Conservation (phyloP, 2,888 invertebrate genomes). For the Epinotia demarniana region DNA sequence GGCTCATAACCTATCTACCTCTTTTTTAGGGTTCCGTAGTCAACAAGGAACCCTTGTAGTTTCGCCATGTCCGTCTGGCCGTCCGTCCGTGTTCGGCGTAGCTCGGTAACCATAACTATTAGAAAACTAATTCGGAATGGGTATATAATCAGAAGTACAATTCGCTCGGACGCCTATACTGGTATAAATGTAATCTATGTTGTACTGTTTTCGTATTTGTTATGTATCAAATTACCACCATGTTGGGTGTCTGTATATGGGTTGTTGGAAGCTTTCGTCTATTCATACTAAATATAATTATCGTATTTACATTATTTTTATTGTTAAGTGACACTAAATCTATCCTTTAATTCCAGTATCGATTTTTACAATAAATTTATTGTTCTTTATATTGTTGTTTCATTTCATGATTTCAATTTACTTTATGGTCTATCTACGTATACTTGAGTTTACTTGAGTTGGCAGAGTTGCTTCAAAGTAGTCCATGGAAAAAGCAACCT, state of each 20-base stretch:
- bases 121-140: no score
- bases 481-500: no score
- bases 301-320: conserved; percentile 70
- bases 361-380: conserved; percentile 79
- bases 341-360: conserved; percentile 80
- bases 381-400: conserved; percentile 61
- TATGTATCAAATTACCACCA: conserved; percentile 62
- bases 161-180: conserved; percentile 25
- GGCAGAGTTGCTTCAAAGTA: no score
- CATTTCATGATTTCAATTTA: conserved; percentile 52
- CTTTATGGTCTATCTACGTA: background rate
- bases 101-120: no score
- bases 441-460: no score
- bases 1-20: no score
- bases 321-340: conserved; percentile 70
- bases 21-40: no score
- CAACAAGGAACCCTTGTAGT: no score
- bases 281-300: conserved; percentile 63
- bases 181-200: conserved; percentile 50
- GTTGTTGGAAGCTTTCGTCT: conserved; percentile 72
- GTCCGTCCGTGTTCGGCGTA: no score
- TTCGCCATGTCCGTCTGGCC: no score
- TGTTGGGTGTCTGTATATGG: conserved; percentile 75
- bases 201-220: conserved; percentile 56
- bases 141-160: conserved; percentile 10